These are phyloP conservation scores for Odontamblyopus rebecca DNA, from an alignment of 2,797 vertebrate species.

Conservation along the genomic window DNA sequence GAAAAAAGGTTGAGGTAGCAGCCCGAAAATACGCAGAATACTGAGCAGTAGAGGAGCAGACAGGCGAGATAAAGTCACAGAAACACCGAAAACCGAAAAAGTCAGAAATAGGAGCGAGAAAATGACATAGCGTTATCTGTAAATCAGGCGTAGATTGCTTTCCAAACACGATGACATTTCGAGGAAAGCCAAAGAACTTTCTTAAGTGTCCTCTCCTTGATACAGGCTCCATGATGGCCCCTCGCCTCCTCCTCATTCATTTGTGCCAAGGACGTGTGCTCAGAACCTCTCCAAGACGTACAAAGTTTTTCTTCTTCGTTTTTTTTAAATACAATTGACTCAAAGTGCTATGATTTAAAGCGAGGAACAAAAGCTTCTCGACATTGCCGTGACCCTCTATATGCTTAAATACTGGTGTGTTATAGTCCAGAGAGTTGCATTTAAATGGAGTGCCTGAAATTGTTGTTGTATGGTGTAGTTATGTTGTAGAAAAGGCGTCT, in stretches of 20 bases:
- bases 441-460: background rate
- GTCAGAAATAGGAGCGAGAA: background rate
- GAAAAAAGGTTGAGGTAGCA: background rate
- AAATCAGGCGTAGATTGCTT: slow-evolving; percentile 12
- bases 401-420: background rate
- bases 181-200: slow-evolving; percentile 3
- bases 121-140: background rate
- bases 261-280: slow-evolving; percentile 27
- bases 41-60: background rate
- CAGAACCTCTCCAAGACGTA: slow-evolving; percentile 1
- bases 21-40: background rate
- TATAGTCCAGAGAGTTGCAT: background rate
- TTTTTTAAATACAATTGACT: slow-evolving; percentile 3
- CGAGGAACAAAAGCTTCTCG: background rate
- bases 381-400: background rate
- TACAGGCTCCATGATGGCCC: slow-evolving; percentile 1
- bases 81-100: background rate
- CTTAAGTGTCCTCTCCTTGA: slow-evolving; percentile 22
- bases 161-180: slow-evolving; percentile 12
- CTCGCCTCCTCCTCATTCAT: background rate
- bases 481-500: no score
- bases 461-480: background rate
- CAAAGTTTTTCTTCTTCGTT: background rate
- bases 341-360: background rate
- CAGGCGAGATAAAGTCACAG: background rate